Evolutionary conservation across 2,797 vertebrate genomes (phyloP).

Genomic region (Graptemys geographica): DNA sequence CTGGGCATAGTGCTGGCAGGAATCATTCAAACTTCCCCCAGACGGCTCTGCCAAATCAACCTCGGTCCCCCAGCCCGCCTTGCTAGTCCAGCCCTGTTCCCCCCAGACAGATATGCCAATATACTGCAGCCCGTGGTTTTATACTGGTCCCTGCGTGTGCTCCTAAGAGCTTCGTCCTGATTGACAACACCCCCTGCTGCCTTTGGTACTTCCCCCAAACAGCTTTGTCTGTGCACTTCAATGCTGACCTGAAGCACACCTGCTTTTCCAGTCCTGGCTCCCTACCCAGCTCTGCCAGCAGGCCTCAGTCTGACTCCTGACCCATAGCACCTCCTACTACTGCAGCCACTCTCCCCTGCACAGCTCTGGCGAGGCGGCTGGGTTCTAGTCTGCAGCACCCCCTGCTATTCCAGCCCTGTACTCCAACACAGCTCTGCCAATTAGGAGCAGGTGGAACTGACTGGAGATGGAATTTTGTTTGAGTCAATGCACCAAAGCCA

Average conservation of each 20-base stretch:
- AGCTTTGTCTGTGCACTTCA: not conserved
- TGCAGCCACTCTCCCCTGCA: not conserved
- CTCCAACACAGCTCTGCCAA: not conserved
- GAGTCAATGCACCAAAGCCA: not conserved
- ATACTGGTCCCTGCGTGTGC: not conserved
- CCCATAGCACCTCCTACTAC: not conserved
- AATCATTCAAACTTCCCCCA: not conserved
- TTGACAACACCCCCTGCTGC: not conserved
- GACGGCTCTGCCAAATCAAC: not conserved
- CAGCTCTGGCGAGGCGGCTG: not conserved
- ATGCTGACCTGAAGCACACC: not conserved
- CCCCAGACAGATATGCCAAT: not conserved
- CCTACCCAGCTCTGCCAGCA: not conserved
- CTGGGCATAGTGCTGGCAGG: fast-evolving
- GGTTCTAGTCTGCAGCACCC: not conserved
- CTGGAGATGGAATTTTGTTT: not conserved
- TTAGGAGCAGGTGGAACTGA: fast-evolving
- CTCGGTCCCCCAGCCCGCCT: not conserved
- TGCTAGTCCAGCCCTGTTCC: not conserved
- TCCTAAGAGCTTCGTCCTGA: not conserved
- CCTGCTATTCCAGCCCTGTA: not conserved
- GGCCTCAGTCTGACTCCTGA: not conserved
- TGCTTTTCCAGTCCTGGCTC: not conserved
- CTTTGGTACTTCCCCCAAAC: not conserved
- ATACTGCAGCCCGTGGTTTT: not conserved